Conservation (phyloP, 2,113 vertebrate species). For the Caranx melampygus region DNA sequence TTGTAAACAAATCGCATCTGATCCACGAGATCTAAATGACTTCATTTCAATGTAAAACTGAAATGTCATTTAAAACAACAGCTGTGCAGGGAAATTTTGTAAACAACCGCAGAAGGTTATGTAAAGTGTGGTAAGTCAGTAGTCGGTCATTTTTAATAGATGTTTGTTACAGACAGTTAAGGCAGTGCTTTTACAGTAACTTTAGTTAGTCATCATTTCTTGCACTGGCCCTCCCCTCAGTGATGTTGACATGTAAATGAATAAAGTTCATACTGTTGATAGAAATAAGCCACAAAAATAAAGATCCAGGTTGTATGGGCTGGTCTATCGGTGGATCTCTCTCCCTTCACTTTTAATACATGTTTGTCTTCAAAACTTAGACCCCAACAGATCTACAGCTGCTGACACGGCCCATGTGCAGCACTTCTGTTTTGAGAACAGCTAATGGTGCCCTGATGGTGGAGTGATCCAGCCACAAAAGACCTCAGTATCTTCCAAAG, state of each 20-base stretch:
- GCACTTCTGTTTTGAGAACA: conserved; percentile 57
- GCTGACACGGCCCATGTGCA: conserved; percentile 46
- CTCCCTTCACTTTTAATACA: neutral
- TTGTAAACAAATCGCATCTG: neutral
- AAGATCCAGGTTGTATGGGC: neutral
- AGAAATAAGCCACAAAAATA: too few relatives aligned
- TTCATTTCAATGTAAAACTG: neutral
- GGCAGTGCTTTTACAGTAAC: neutral
- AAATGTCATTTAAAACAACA: neutral
- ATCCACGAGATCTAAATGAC: neutral
- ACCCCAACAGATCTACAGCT: conserved; percentile 33
- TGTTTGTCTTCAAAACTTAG: conserved; percentile 15
- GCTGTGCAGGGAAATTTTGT: neutral
- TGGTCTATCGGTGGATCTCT: conserved; percentile 2
- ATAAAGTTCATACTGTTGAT: neutral
- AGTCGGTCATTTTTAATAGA: neutral
- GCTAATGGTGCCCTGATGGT: conserved; percentile 64
- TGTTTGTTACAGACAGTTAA: neutral
- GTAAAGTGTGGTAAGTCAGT: neutral
- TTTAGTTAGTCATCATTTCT: neutral
- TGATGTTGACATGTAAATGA: neutral
- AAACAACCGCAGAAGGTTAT: neutral
- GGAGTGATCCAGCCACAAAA: conserved; percentile 69
- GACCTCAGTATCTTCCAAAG: conserved; percentile 73
- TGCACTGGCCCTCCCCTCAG: neutral